Evolutionary conservation across 2,797 vertebrate species (phyloP).

Genomic region (Notoglanidium macrostoma): DNA sequence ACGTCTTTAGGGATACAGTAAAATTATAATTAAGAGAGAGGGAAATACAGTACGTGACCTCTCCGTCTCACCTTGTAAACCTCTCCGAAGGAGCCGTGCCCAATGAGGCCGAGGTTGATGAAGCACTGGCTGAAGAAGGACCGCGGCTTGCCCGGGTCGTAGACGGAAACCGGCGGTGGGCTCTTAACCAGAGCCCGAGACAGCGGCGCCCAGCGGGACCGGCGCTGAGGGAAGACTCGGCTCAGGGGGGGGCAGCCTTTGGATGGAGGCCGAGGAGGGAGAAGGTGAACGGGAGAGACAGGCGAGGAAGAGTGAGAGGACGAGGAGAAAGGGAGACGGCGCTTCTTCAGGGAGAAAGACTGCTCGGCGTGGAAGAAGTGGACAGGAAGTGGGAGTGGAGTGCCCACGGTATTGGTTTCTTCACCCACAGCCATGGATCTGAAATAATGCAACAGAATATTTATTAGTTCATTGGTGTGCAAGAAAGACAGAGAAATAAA

Average conservation of each 20-base stretch:
- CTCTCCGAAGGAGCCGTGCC: slow-evolving; percentile 88
- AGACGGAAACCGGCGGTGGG: slow-evolving; percentile 65
- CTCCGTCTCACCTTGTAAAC: slow-evolving; percentile 82
- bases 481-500: neutral
- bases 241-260: slow-evolving; percentile 80
- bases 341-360: slow-evolving; percentile 85
- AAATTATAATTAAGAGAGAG: neutral
- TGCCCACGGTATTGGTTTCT: slow-evolving; percentile 70
- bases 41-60: neutral
- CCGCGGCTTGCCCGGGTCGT: slow-evolving; percentile 77
- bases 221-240: slow-evolving; percentile 77
- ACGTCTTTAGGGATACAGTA: too few species aligned
- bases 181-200: slow-evolving; percentile 77
- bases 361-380: slow-evolving; percentile 84
- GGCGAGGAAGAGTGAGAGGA: slow-evolving; percentile 61
- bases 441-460: neutral
- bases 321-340: slow-evolving; percentile 67
- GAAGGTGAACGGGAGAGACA: slow-evolving; percentile 66
- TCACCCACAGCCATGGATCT: slow-evolving; percentile 51
- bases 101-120: slow-evolving; percentile 81
- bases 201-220: slow-evolving; percentile 78
- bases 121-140: slow-evolving; percentile 88
- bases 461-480: neutral
- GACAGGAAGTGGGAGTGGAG: slow-evolving; percentile 79
- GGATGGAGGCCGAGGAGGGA: slow-evolving; percentile 81